Conservation (phyloP, 2,888 invertebrate species). For the Rhaphigaster nebulosa region DNA sequence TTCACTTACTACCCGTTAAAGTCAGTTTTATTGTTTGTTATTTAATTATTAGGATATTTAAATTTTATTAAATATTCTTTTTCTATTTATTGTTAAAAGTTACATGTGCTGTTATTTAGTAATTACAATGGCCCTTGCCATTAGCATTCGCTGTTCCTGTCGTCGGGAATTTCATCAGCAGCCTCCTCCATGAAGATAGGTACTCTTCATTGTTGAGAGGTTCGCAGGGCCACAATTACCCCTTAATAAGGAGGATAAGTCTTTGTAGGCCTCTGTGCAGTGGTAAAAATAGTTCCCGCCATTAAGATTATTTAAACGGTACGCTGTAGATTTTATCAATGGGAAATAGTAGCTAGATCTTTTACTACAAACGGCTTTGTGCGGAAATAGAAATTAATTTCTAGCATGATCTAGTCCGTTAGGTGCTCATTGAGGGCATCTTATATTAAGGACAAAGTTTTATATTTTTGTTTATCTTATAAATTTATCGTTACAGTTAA, state of each 20-base stretch:
- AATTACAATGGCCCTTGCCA: neutral
- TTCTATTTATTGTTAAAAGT: too few species aligned
- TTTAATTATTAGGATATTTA: too few species aligned
- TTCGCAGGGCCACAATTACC: slow-evolving; percentile 27
- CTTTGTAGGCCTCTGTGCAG: neutral
- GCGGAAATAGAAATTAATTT: slow-evolving; percentile 2
- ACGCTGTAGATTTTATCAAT: slow-evolving; percentile 31
- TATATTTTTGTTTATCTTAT: neutral
- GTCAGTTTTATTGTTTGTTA: too few species aligned
- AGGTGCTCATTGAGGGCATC: neutral
- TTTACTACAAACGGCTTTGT: neutral
- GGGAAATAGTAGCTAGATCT: neutral
- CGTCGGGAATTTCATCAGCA: neutral
- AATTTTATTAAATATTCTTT: too few species aligned
- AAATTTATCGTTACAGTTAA: too few species aligned
- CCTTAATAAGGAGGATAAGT: slow-evolving; percentile 7
- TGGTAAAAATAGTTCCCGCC: neutral
- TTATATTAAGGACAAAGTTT: neutral
- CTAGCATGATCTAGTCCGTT: neutral
- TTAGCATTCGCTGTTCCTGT: neutral
- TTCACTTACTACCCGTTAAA: too few species aligned
- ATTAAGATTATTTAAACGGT: slow-evolving; percentile 45
- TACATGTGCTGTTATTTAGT: neutral
- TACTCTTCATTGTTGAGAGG: neutral
- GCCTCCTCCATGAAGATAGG: neutral